Conservation (phyloP, 1,140 invertebrate genomes). For the Drosophila asahinai region DNA sequence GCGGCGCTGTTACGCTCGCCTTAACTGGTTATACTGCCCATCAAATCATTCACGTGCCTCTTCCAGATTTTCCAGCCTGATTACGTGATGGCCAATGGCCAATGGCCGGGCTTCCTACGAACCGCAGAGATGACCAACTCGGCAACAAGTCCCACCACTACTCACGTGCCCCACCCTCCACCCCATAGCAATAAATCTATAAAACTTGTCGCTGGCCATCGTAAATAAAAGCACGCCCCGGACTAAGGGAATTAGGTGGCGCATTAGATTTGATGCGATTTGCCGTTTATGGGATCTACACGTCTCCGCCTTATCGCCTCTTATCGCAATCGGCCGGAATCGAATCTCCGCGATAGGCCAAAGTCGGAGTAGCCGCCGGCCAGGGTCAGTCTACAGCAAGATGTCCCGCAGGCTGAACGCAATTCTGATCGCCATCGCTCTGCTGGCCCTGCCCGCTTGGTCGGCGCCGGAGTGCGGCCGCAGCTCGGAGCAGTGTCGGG, state of each 20-base stretch:
- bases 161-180: constrained; percentile 50
- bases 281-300: constrained; percentile 46
- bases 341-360: constrained; percentile 28
- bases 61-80: constrained; percentile 42
- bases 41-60: constrained; percentile 35
- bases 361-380: constrained; percentile 3
- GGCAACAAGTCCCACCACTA: constrained; percentile 17
- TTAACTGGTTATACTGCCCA: constrained; percentile 28
- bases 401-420: constrained; percentile 58
- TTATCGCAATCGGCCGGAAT: constrained; percentile 58
- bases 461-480: constrained; percentile 62
- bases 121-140: constrained; percentile 23
- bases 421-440: constrained; percentile 31
- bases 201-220: constrained; percentile 54
- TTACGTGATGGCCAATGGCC: constrained; percentile 49
- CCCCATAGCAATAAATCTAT: constrained; percentile 59
- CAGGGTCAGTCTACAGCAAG: constrained; percentile 53
- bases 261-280: constrained; percentile 58
- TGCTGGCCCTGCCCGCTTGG: constrained; percentile 31
- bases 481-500: constrained; percentile 55
- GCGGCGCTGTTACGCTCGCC: not conserved
- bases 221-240: constrained; percentile 62
- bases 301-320: constrained; percentile 35
- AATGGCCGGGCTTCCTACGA: constrained; percentile 5
- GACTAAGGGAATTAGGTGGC: constrained; percentile 41